Base-by-base conservation (phyloP, 2,113 vertebrate species). In the Cottus gobio region DNA sequence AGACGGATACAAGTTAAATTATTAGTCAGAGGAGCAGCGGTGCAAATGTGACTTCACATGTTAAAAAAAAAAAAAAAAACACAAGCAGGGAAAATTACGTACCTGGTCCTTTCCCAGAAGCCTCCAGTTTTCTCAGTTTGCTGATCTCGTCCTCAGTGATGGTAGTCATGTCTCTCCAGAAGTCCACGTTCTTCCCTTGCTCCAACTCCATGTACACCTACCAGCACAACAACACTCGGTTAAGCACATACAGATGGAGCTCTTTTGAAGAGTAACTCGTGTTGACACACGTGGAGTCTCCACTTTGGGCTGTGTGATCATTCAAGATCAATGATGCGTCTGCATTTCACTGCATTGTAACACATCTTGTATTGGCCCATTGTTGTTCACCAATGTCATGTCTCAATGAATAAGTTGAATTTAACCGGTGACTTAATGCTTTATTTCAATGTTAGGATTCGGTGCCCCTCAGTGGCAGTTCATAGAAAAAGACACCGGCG, bases 151-250 rank as follows among this genome's bases (percentile, higher is more conserved):
- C 98, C 84, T 99, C 98, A 0, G 98, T 99, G 87, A 99, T 98
- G 79, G 96, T 97, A 0, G 98, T 99, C 97, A 99, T 99, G 90
- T 99, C 98, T 64, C 97, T 95, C 98, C 98, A 99, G 86, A 99
- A 99, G 88, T 99, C 98, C 24, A 96, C 97, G 0, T 99, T 99
- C 89, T 99, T 99, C 11, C 97, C 98, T 81, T 99, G 98, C 86
- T 99, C 98, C 62, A 99, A 89, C 82, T 99, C 98, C 97, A 99
- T 99, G 89, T 99, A 99, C 18, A 99, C 97, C 98, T 99, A 76
- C 4, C 31, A 58, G 42, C 4, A 80, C 8, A 58, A 67, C 11
- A 39, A 56, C 60, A 75, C 4, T 22, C 68, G 71, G 61, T 60
- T 2, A 31, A 31, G 0, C 20, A 44, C 20, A 39, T 9, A 36